Evolutionary conservation across 2,797 vertebrate genomes (phyloP).

Genomic region (Acanthiza pusilla): DNA sequence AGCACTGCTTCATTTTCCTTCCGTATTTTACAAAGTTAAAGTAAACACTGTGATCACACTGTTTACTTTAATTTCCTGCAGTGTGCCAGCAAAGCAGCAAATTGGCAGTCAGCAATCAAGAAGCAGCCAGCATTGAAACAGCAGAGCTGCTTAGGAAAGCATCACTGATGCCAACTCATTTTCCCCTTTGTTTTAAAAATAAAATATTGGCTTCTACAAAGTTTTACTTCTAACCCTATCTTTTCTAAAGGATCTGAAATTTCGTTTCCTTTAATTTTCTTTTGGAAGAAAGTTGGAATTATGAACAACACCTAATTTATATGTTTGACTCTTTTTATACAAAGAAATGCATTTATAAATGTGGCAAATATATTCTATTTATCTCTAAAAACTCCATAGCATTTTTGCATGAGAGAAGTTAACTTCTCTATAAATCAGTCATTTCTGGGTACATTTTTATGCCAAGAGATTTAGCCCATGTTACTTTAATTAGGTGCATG

Average conservation of each 20-base stretch:
- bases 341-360: neutral
- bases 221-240: constrained; percentile 15
- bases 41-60: constrained; percentile 68
- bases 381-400: neutral
- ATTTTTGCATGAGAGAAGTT: constrained; percentile 3
- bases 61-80: constrained; percentile 68
- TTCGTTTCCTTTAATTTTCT: constrained; percentile 2
- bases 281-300: neutral
- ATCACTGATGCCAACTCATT: constrained; percentile 46
- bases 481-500: neutral
- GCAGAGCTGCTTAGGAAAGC: constrained; percentile 61
- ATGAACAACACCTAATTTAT: neutral
- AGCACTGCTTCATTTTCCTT: constrained; percentile 61
- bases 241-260: constrained; percentile 2
- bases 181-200: constrained; percentile 44
- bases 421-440: constrained; percentile 13
- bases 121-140: constrained; percentile 54
- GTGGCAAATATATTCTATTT: neutral
- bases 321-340: neutral
- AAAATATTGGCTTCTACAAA: constrained; percentile 46
- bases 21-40: constrained; percentile 66
- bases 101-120: constrained; percentile 67
- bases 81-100: constrained; percentile 65
- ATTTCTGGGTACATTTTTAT: neutral
- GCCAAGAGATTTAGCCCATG: neutral